Percentiles rank a stretch among this genome's conserved stretches.
phyloP scores from a whole-genome alignment of 2,888 invertebrate genomes.

The Sturmia bella region DNA sequence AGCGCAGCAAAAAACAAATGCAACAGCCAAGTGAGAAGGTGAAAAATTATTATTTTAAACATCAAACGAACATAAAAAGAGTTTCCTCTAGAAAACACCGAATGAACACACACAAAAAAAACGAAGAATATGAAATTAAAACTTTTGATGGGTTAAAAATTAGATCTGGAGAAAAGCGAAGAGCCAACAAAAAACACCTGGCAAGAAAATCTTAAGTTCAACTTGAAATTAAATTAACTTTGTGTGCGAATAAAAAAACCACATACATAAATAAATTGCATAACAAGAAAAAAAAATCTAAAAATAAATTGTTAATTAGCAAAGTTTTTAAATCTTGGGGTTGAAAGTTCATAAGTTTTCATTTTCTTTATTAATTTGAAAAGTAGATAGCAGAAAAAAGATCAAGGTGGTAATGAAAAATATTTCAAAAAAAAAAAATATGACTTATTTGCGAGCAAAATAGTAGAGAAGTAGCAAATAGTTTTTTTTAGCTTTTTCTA shows the following conservation, averaged over 20 bases:
- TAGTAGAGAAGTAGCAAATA: too few species aligned
- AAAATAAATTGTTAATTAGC: conserved; percentile 70
- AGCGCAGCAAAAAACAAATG: not conserved
- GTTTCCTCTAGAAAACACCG: conserved; percentile 50
- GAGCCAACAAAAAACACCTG: conserved; percentile 51
- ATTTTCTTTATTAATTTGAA: not conserved
- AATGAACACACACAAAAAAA: too few species aligned
- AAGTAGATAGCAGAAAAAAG: not conserved
- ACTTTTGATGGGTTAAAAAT: conserved; percentile 51
- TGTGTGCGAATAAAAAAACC: conserved; percentile 27
- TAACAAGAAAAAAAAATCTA: not conserved
- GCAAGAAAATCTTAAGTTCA: conserved; percentile 66
- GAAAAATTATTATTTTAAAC: conserved; percentile 68
- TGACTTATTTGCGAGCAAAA: too few species aligned
- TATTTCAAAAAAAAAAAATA: not conserved
- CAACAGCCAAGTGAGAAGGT: conserved; percentile 51
- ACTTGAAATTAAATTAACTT: conserved; percentile 67
- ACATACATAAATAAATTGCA: not conserved
- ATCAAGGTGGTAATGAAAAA: not conserved
- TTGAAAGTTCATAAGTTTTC: not conserved
- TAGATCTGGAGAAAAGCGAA: conserved; percentile 24
- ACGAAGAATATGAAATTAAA: conserved; percentile 48
- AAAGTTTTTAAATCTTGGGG: conserved; percentile 66
- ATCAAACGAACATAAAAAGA: conserved; percentile 61
- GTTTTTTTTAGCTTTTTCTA: too few species aligned